Evolutionary conservation across 1,140 invertebrate genomes (phyloP), one percentile per base, ranked within the genome.

Genomic region (Musca domestica): DNA sequence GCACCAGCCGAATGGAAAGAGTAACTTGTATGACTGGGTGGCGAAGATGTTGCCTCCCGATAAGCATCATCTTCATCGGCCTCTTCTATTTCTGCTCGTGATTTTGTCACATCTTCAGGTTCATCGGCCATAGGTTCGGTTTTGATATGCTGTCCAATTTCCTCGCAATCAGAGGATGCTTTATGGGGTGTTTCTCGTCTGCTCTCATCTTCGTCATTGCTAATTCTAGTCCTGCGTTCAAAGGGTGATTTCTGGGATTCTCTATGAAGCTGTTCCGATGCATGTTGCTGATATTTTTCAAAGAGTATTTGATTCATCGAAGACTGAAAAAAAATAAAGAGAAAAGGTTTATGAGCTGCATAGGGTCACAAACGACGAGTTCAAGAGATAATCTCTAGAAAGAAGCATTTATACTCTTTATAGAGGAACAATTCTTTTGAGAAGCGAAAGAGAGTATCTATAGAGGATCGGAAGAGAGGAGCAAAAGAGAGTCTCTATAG

Each of bases 281-380:
- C 2, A 12, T 51, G 49, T 66, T 51, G 52, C 23, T 23, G 64
- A 51, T 27, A 51, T 64, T 64, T 47, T 49, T 49, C 47, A 23
- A 48, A 61, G 2, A 61, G 22, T 41, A 34, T 61, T 19, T 27
- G 56, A 61, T 34, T 61, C 17, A 61, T 7, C 2, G 56, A 41
- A 34, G 34, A n/a, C 56, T 61, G 56, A 19, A 61, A 58, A 61
- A 17, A 58, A 19, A 34, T 2, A 61, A 9, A 20, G 10, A 41
- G 1, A 9, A 17, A 17, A 51, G 22, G 22, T 20, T 48, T 3
- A 14, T 12, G 2, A 48, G n/a, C n/a, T n/a, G n/a, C n/a, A n/a
- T n/a, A n/a, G n/a, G n/a, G n/a, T n/a, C n/a, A n/a, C n/a, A n/a
- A n/a, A n/a, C n/a, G n/a, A n/a, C n/a, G n/a, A n/a, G n/a, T n/a